Evolutionary conservation across 2,888 invertebrate genomes (phyloP).

Genomic region (Nymphalis urticae): DNA sequence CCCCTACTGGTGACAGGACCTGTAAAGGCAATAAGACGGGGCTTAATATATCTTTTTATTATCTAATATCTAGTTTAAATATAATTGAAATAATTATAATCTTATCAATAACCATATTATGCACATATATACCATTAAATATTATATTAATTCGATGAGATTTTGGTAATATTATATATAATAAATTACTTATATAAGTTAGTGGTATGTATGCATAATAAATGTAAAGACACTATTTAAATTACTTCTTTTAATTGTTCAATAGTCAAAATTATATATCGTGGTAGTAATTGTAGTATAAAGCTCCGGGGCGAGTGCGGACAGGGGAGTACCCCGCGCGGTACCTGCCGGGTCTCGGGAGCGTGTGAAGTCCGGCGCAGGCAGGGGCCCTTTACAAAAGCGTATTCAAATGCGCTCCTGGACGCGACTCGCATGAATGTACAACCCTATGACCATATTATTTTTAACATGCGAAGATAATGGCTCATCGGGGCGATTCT

Average conservation of each 20-base stretch:
- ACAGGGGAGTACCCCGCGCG: conserved; percentile 28
- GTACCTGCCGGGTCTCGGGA: conserved; percentile 54
- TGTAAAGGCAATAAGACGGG: too few relatives aligned
- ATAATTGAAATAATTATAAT: too few relatives aligned
- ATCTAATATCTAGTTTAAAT: too few relatives aligned
- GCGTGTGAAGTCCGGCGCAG: conserved; percentile 80
- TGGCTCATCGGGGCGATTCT: conserved; percentile 80
- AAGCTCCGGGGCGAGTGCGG: conserved; percentile 20
- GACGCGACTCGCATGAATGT: conserved; percentile 78
- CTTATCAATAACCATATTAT: too few relatives aligned
- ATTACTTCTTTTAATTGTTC: conserved; percentile 6
- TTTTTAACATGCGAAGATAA: conserved; percentile 80
- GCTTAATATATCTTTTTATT: too few relatives aligned
- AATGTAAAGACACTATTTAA: too few relatives aligned
- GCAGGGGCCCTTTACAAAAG: conserved; percentile 67
- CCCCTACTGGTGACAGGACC: too few relatives aligned
- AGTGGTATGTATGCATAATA: too few relatives aligned
- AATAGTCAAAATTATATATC: conserved; percentile 26
- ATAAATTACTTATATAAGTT: too few relatives aligned
- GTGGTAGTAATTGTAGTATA: conserved; percentile 22
- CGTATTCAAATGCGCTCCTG: conserved; percentile 80
- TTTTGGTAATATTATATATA: too few relatives aligned
- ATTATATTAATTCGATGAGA: too few relatives aligned
- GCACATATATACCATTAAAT: too few relatives aligned
- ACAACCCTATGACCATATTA: conserved; percentile 81